Percentiles rank a stretch among this genome's conserved stretches.
Conservation (phyloP, 2,888 invertebrate genomes). For the Drosophila affinis region DNA sequence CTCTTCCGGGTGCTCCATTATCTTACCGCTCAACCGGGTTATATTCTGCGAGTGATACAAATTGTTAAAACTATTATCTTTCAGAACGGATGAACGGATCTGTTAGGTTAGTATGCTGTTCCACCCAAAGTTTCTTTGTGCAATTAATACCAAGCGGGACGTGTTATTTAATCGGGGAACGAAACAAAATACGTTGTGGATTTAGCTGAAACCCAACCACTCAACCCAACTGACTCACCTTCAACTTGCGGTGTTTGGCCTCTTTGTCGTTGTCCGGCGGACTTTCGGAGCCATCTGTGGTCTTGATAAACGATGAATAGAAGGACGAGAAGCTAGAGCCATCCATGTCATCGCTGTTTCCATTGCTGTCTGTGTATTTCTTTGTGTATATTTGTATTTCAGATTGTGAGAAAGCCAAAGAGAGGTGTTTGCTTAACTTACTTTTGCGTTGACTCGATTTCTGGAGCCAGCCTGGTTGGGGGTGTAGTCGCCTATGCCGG, state of each 20-base stretch:
- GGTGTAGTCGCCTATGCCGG: conserved; percentile 70
- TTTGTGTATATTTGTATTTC: conserved; percentile 7
- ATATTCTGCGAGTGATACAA: not conserved
- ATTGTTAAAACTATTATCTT: too few species aligned
- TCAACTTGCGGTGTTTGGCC: conserved; percentile 68
- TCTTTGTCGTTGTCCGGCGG: conserved; percentile 82
- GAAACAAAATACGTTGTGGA: too few species aligned
- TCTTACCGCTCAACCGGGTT: conserved; percentile 27
- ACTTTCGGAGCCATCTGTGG: conserved; percentile 85
- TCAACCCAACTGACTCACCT: conserved; percentile 45
- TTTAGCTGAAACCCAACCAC: too few species aligned
- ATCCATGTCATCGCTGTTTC: conserved; percentile 84
- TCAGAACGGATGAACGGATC: too few species aligned
- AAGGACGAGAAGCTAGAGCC: conserved; percentile 88
- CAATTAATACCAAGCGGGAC: too few species aligned
- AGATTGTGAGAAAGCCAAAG: too few species aligned
- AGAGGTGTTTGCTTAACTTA: conserved; percentile 15
- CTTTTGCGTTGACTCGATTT: conserved; percentile 67
- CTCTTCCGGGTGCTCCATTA: conserved; percentile 62
- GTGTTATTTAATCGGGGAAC: too few species aligned
- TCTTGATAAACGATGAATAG: conserved; percentile 89
- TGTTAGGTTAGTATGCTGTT: too few species aligned
- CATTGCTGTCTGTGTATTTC: conserved; percentile 81
- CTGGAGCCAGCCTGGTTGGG: conserved; percentile 64
- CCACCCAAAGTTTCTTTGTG: too few species aligned